Percentiles rank a stretch among this genome's conserved stretches.
Conservation (phyloP, 2,888 invertebrate genomes). For the Dolichomitus sp. region DNA sequence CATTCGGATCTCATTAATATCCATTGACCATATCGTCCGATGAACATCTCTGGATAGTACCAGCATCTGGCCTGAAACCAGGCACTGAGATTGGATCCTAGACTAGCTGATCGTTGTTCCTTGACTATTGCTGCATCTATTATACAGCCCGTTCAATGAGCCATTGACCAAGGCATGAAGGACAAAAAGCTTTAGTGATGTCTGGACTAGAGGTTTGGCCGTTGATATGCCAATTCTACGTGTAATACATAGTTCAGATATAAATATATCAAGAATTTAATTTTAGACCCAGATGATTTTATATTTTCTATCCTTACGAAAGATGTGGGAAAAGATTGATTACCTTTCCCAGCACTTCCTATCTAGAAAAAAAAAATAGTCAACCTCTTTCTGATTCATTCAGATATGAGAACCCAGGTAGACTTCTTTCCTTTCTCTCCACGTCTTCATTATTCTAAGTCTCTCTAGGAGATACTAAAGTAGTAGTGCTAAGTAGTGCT, state of each 20-base stretch:
- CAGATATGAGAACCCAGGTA: too few species aligned
- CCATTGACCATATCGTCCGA: constrained; percentile 61
- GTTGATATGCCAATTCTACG: constrained; percentile 16
- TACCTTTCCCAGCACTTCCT: too few species aligned
- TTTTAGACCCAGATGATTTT: too few species aligned
- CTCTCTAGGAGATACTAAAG: too few species aligned
- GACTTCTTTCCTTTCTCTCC: too few species aligned
- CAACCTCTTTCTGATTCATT: too few species aligned
- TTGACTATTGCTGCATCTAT: constrained; percentile 24
- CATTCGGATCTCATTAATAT: constrained; percentile 73
- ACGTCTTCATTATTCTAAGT: too few species aligned
- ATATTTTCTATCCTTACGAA: too few species aligned
- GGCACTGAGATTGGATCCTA: constrained; percentile 6
- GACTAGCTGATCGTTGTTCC: constrained; percentile 11
- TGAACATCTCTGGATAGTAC: constrained; percentile 51
- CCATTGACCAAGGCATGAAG: constrained; percentile 36
- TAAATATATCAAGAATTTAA: not conserved
- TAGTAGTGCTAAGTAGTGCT: too few species aligned
- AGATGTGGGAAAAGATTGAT: too few species aligned
- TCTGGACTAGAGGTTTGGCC: constrained; percentile 1
- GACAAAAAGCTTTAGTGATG: constrained; percentile 8
- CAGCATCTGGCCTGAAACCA: constrained; percentile 22
- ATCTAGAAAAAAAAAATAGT: too few species aligned
- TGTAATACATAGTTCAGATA: not conserved
- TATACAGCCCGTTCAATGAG: constrained; percentile 53